Percentiles rank a stretch among this genome's conserved stretches.
These are phyloP conservation scores for Tenthredo distinguenda DNA, from an alignment of 2,888 invertebrate genomes.

Conservation along the genomic window DNA sequence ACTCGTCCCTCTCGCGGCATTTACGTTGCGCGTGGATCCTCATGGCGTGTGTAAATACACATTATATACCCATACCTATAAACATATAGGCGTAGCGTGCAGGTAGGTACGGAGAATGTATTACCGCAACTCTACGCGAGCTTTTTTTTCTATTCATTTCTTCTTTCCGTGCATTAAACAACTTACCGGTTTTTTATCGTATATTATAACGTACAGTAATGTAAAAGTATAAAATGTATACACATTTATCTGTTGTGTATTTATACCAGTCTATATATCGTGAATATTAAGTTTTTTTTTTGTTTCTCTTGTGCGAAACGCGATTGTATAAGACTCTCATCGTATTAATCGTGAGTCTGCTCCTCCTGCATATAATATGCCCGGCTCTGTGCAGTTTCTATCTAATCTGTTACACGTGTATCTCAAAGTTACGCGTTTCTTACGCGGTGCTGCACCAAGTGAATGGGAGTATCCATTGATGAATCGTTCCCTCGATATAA, in stretches of 20 bases:
- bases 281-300: background rate
- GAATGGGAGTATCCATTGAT: slow-evolving; percentile 22
- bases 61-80: background rate
- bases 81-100: background rate
- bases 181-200: background rate
- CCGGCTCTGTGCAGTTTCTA: background rate
- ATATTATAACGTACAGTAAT: background rate
- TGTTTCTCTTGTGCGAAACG: background rate
- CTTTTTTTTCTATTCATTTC: background rate
- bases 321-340: background rate
- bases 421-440: background rate
- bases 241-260: background rate
- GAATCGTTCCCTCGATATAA: slow-evolving; percentile 3
- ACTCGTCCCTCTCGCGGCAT: background rate
- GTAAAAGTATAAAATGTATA: background rate
- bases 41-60: background rate
- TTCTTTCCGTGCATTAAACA: background rate
- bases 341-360: background rate
- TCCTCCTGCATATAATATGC: background rate
- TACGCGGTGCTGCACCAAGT: background rate
- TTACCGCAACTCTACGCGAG: slow-evolving; percentile 1
- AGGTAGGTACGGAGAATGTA: background rate
- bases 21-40: slow-evolving; percentile 19
- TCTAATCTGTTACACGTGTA: slow-evolving; percentile 1
- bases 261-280: background rate